Evolutionary conservation across 2,888 invertebrate species (phyloP).

Genomic region (Odontocolon sp.): DNA sequence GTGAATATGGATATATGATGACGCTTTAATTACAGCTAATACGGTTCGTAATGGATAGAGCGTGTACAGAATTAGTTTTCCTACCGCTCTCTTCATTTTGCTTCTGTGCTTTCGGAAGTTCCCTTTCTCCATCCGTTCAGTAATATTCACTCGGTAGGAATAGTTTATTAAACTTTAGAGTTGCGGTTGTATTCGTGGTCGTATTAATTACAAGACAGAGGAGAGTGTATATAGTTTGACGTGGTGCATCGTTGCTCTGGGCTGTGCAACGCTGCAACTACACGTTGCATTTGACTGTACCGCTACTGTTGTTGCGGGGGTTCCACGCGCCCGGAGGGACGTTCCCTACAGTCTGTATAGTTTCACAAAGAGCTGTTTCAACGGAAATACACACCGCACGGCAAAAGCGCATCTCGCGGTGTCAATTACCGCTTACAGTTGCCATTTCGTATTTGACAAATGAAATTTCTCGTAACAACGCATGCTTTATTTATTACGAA

Average conservation of each 20-base stretch:
- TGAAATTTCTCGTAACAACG: not conserved
- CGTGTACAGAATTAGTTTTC: conserved; percentile 6
- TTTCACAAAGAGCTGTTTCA: conserved; percentile 30
- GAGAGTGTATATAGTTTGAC: not conserved
- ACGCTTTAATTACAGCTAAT: not conserved
- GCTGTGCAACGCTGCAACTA: not conserved
- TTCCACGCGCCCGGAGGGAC: not conserved
- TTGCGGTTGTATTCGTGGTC: conserved; percentile 12
- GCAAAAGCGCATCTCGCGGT: conserved; percentile 12
- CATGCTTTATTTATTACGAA: not conserved
- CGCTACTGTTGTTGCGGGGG: not conserved
- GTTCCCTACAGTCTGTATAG: not conserved
- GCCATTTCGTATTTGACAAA: conserved; percentile 22
- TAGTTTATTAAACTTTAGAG: conserved; percentile 16
- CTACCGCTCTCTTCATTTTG: not conserved
- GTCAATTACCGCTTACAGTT: conserved; percentile 38
- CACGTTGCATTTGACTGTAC: not conserved
- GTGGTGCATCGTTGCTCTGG: not conserved
- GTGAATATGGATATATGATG: not conserved
- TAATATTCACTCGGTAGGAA: not conserved
- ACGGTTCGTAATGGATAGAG: conserved; percentile 10
- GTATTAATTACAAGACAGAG: conserved; percentile 26
- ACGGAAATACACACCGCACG: conserved; percentile 15
- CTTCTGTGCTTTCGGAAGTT: not conserved
- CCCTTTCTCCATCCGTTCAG: not conserved